Conservation (phyloP, 1,140 invertebrate genomes). For the Paracyclopina nana region DNA sequence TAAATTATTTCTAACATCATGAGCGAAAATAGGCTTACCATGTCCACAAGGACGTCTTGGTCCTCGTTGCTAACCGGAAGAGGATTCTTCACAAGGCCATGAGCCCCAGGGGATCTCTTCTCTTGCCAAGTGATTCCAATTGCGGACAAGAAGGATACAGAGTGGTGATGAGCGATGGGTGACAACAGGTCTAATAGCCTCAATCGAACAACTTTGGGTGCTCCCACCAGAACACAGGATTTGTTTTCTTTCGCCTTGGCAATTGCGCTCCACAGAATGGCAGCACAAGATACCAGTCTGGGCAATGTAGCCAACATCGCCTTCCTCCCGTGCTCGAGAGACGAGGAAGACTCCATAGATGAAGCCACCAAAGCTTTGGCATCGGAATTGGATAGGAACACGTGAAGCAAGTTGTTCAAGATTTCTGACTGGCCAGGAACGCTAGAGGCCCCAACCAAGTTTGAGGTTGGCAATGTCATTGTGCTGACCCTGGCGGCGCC, state of each 20-base stretch:
- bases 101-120: conserved; percentile 28
- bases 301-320: conserved; percentile 56
- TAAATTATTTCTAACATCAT: too few species aligned
- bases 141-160: conserved; percentile 56
- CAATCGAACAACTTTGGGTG: conserved; percentile 35
- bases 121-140: conserved; percentile 78
- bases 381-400: conserved; percentile 39
- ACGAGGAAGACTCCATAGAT: conserved; percentile 21
- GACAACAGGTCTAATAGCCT: conserved; percentile 64
- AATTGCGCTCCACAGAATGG: conserved; percentile 56
- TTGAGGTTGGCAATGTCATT: background rate
- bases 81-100: conserved; percentile 15
- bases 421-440: conserved; percentile 37
- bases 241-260: conserved; percentile 31
- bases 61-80: conserved; percentile 16
- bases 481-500: background rate
- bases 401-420: conserved; percentile 59
- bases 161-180: conserved; percentile 66
- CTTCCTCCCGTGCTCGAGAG: conserved; percentile 41
- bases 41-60: conserved; percentile 40
- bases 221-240: conserved; percentile 14
- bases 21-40: too few species aligned
- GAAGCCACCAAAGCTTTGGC: conserved; percentile 25
- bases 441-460: background rate
- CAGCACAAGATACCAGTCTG: conserved; percentile 53